Base-by-base conservation (phyloP, 2,797 vertebrate species). In the Staurois parvus region DNA sequence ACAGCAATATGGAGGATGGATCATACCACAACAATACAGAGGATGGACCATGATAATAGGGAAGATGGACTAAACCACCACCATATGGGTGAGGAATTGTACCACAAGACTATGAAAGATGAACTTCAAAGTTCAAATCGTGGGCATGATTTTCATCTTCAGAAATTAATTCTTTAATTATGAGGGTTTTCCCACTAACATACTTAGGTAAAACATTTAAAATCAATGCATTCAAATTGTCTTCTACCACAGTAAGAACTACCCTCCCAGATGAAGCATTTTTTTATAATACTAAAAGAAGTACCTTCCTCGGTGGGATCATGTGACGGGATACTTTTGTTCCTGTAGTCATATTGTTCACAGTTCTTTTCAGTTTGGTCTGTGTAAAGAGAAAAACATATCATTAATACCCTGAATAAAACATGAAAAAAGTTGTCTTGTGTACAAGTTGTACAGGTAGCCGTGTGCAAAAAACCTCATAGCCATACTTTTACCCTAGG, bases 341-440 rank as follows among this genome's bases (percentile, higher is more conserved):
- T 69, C 19, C 26, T 21, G n/a, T 72, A 80, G 37, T 80, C 67
- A 32, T 80, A 80, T 6, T 56, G 79, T 0, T 69, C 89, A 81
- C 96, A 97, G 2, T 90, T 3, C 48, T 0, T 66, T 0, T 81
- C 79, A 1, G 66, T 85, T 64, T 72, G 77, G 89, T 94, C 93
- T 94, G 89, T 78, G 85, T 88, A 80, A 76, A 66, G 81, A 83
- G 19, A 64, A 19, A 64, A 21, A 52, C 74, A 37, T 2, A 12
- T 8, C 21, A 21, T 26, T 26, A 34, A 4, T 74, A 17, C 15
- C 3, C 37, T 37, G 5, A 37, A 9, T 37, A 37, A 37, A 37
- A 9, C 9, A 37, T 6, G 8, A 37, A 37, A 37, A 37, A 37
- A 10, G 37, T 9, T 10, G 4, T 37, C 8, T 10, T 37, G 37